phyloP scores from a whole-genome alignment of 2,888 invertebrate species.

The Spisula subtruncata region DNA sequence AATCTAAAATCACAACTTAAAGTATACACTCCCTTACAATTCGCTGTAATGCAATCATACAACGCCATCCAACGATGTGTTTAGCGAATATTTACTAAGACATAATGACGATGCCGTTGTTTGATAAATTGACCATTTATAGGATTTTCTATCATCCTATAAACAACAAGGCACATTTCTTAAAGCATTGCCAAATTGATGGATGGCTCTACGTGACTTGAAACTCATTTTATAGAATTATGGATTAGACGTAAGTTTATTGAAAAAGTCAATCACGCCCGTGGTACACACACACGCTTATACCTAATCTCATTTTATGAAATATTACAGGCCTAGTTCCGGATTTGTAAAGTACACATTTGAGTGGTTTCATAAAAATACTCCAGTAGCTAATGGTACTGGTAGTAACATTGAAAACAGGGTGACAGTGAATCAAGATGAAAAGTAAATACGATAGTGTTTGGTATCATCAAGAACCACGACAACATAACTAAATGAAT shows the following conservation, averaged over 20 bases:
- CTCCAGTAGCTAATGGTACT: too few species aligned
- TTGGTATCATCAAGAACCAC: neutral
- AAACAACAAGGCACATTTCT: neutral
- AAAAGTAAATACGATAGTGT: neutral
- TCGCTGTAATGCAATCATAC: too few species aligned
- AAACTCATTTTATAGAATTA: neutral
- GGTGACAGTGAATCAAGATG: neutral
- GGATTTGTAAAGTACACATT: neutral
- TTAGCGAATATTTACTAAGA: neutral
- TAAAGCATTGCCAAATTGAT: neutral
- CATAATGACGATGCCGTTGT: neutral
- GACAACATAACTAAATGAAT: neutral
- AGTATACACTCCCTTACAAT: too few species aligned
- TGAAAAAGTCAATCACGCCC: neutral
- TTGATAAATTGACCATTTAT: conserved; percentile 13
- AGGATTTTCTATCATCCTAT: neutral
- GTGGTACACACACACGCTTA: neutral
- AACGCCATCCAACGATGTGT: too few species aligned
- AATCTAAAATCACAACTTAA: too few species aligned
- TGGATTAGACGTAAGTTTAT: neutral
- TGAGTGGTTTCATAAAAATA: too few species aligned
- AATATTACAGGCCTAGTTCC: neutral
- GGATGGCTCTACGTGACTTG: conserved; percentile 4
- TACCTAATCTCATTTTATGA: neutral
- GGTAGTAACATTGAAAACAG: too few species aligned